Base-by-base conservation (phyloP, 2,888 invertebrate species). In the Sympetrum striolatum region DNA sequence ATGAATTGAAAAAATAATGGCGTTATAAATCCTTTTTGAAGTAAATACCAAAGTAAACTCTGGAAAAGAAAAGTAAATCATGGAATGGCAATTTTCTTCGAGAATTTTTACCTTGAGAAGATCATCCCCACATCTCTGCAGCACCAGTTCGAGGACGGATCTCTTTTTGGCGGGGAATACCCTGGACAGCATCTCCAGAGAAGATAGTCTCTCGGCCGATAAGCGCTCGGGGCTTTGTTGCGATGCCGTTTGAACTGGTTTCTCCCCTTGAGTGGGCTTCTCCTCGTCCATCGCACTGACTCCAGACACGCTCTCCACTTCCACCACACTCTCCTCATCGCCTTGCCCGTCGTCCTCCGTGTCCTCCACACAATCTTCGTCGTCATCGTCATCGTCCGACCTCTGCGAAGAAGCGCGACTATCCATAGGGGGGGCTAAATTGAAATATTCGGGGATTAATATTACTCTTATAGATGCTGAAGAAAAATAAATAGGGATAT, bases 51-150 rank as follows among this genome's bases (percentile, higher is more conserved):
- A 53, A 15, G 53, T 1, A 18, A 18, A 18, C 18, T 53, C 53
- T 5, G 18, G n/a, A n/a, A 18, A 53, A 53, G 53, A 53, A 18
- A 53, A 1, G 18, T 15, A 53, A 53, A 3, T 15, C 18, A 53
- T 1, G 53, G 18, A 18, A 18, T 8, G 12, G 6, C 15, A 2
- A 48, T 48, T 48, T 15, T 15, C 73, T n/a, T n/a, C 6, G 25
- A 18, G 18, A 60, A 22, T 60, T 60, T 31, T 98, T 12, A 98
- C 97, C 92, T 97, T 97, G 22, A 98, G 95, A 86, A 99, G 94
- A 93, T 99, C 98, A 92, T 98, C 97, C 93, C 98, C 98, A 93
- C 98, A 98, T 60, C 98, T 96, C 92, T 98, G 97, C 81, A 99
- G 94, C n/a, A 98, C 98, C 92, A 98, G 94, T 93, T 99, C 98